These are phyloP conservation scores for Drosophila carrolli DNA, from an alignment of 1,140 invertebrate genomes.

Conservation along the genomic window DNA sequence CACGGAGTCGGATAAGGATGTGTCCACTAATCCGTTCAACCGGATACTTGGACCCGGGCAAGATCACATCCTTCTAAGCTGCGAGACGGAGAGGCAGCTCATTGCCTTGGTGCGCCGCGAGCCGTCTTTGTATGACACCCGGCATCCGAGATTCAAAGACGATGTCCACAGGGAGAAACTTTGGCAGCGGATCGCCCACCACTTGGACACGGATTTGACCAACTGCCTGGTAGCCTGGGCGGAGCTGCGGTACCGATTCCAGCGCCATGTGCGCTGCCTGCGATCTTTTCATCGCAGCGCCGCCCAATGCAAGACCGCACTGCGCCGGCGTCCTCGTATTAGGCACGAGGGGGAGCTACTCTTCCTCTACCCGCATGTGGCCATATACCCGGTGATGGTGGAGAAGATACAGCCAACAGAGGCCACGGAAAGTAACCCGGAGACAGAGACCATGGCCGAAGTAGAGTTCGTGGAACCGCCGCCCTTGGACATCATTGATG, in stretches of 20 bases:
- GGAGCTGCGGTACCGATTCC: conserved; percentile 56
- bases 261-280: conserved; percentile 57
- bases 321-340: conserved; percentile 44
- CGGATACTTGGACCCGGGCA: neutral
- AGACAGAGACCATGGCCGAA: conserved; percentile 1
- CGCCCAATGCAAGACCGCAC: neutral
- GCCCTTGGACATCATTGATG: conserved; percentile 41
- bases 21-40: neutral
- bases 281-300: conserved; percentile 21
- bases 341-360: conserved; percentile 59
- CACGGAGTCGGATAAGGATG: neutral
- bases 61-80: neutral
- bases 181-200: conserved; percentile 44
- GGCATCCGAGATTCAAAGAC: conserved; percentile 37
- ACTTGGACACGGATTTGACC: conserved; percentile 6
- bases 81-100: conserved; percentile 9
- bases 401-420: neutral
- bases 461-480: conserved; percentile 18
- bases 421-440: neutral
- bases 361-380: conserved; percentile 67
- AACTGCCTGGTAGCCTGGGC: conserved; percentile 58
- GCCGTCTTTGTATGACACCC: conserved; percentile 33
- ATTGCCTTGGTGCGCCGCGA: conserved; percentile 32
- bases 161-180: conserved; percentile 27
- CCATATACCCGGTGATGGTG: conserved; percentile 8